Base-by-base conservation (phyloP, 2,888 invertebrate species). In the Xanthorhoe spadicearia region DNA sequence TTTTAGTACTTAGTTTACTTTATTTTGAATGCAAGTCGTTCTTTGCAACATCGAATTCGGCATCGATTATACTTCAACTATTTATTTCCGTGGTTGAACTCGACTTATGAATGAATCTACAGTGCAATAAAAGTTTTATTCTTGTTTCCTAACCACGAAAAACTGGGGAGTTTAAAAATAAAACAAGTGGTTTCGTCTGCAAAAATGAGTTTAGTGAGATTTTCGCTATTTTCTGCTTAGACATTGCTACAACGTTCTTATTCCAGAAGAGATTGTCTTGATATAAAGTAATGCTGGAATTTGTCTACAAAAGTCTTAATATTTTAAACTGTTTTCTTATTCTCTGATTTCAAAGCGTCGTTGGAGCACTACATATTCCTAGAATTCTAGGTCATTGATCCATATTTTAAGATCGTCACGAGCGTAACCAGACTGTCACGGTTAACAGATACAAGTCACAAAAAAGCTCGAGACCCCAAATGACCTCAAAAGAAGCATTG, bases 51-150 rank as follows among this genome's bases (percentile, higher is more conserved):
- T 43, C 13, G 38, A 13, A 13, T 43, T 43, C 38, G 13, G 38
- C 13, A 43, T 7, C 38, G 13, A 5, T 43, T 43, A 13, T 13
- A 3, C 5, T 13, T 13, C 1, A 4, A 43, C 13, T 13, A 38
- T 17, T 48, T 48, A 48, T 48, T 48, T 15, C n/a, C 13, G 15
- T 15, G 48, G 15, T 23, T 58, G 49, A 46, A 66, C 51, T 48
- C 32, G 52, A 66, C 58, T 57, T 66, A 64, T 68, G 53, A 60
- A 63, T 58, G 35, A 15, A 62, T 58, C 23, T 43, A 61, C 35
- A 46, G 28, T 62, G 55, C 69, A 69, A 63, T 71, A 70, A 48
- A 48, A 71, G 56, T 71, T 70, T 51, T 54, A 54, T 64, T 50
- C 48, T 57, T 68, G 64, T 65, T 59, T 18, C 18, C 18, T 15